Base-by-base conservation (phyloP, 1,140 invertebrate species). In the Cheumatopsyche charites region DNA sequence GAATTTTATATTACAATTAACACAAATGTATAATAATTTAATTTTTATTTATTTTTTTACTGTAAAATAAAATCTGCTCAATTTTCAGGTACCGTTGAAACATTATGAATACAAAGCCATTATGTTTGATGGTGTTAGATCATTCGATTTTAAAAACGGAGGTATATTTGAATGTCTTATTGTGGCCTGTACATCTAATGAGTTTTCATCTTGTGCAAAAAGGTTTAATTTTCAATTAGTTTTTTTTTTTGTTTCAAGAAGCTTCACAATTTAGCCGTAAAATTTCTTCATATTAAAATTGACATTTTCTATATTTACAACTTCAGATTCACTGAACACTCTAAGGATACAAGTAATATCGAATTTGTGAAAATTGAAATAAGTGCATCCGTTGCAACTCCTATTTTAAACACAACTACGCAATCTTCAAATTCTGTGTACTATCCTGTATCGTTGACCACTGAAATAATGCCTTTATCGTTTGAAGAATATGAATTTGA, bases 381-480 rank as follows among this genome's bases (percentile, higher is more conserved):
- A 11, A 66, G n/a, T 13, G 81, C 79, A 0, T 74, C 68, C 9
- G 73, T 82, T 0, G 79, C 79, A 0, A 78, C 75, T 11, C 80
- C 82, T 0, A 9, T 66, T 0, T 58, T 68, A 0, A 76, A 79
- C 4, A n/a, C 65, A 0, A 71, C 72, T 1, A 7, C 82, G 4
- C 12, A 75, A 23, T 77, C 79, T 0, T 67, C 73, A 15, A 76
- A 81, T 41, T 77, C 78, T 0, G 72, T 77, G 0, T 80, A 80
- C 41, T 81, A 78, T 71, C 82, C 83, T 0, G 71, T 83, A 0
- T 77, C 82, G 17, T 58, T 81, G 12, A 75, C 78, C n/a, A 78
- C 78, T 0, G 67, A 75, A 6, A 80, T 82, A 12, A 78, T 82
- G 77, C 81, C 83, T n/a, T 73, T 84, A 11, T 75, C 79, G 42